Conservation (phyloP, 1,140 invertebrate species). For the Drosophila bifasciata region DNA sequence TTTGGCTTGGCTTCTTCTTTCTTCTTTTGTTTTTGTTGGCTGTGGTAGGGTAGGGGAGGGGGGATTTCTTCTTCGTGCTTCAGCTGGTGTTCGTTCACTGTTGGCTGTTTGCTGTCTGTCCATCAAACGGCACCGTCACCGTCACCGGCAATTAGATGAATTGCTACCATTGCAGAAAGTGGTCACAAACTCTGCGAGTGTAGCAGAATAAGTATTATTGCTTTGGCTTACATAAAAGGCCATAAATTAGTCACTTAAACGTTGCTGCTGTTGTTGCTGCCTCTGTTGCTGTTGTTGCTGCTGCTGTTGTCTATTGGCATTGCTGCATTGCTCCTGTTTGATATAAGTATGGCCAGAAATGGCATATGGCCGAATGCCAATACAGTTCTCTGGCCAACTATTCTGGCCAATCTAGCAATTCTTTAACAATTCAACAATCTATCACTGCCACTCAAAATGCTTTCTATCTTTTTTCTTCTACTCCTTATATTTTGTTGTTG, state of each 20-base stretch:
- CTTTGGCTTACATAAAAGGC: constrained; percentile 75
- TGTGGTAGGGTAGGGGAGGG: background rate
- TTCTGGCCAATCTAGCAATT: constrained; percentile 53
- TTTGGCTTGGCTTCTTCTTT: background rate
- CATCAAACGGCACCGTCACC: constrained; percentile 59
- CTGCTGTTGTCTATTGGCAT: constrained; percentile 18
- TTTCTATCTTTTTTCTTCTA: constrained; percentile 41
- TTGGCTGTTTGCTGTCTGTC: constrained; percentile 49
- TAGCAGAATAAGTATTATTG: constrained; percentile 58
- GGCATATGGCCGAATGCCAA: constrained; percentile 65
- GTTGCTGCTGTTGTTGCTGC: constrained; percentile 17
- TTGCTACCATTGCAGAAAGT: constrained; percentile 72
- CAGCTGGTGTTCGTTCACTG: constrained; percentile 11
- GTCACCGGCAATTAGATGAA: constrained; percentile 63
- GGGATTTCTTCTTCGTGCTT: constrained; percentile 16
- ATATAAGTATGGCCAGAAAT: constrained; percentile 76
- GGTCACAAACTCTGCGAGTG: constrained; percentile 47
- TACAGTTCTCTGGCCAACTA: constrained; percentile 41
- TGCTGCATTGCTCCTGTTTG: constrained; percentile 62
- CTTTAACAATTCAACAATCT: constrained; percentile 59
- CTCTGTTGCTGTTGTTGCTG: background rate
- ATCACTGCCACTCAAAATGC: constrained; percentile 65
- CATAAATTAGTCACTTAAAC: constrained; percentile 81
- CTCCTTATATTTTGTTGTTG: constrained; percentile 7
- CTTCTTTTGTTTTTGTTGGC: background rate